Evolutionary conservation across 1,140 invertebrate genomes (phyloP).

Genomic region (Heliconius congener): DNA sequence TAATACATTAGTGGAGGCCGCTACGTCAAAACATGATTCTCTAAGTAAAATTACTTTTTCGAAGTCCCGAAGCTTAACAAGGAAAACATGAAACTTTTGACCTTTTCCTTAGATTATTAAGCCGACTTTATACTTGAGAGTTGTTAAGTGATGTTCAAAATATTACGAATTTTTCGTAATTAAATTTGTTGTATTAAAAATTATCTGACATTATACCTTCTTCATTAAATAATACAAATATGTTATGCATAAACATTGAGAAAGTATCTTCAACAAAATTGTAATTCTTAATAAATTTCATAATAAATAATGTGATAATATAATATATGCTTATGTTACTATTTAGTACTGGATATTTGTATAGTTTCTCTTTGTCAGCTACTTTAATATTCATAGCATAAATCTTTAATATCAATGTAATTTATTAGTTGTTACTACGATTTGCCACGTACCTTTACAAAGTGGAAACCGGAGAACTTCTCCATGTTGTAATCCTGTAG

Average conservation of each 20-base stretch:
- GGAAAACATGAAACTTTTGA: constrained; percentile 59
- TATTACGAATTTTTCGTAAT: constrained; percentile 29
- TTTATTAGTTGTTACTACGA: neutral
- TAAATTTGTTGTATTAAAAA: constrained; percentile 21
- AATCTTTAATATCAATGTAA: neutral
- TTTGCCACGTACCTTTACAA: neutral
- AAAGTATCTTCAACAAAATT: neutral
- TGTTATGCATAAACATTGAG: neutral
- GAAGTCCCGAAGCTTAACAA: constrained; percentile 54
- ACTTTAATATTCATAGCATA: too few species aligned
- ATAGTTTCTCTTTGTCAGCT: too few species aligned
- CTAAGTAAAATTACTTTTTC: constrained; percentile 54
- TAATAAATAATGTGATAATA: neutral
- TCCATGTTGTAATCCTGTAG: neutral
- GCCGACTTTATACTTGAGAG: constrained; percentile 45
- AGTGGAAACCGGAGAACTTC: neutral
- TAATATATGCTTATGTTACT: neutral
- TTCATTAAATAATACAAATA: neutral
- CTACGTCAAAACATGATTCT: constrained; percentile 38
- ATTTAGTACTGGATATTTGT: too few species aligned
- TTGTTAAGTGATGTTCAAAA: constrained; percentile 38
- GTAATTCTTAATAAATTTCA: neutral
- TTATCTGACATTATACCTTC: neutral
- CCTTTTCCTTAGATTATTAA: constrained; percentile 45
- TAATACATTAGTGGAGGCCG: constrained; percentile 24